These are phyloP conservation scores for Chrysolina oricalcia DNA, from an alignment of 2,888 invertebrate species.

Conservation along the genomic window DNA sequence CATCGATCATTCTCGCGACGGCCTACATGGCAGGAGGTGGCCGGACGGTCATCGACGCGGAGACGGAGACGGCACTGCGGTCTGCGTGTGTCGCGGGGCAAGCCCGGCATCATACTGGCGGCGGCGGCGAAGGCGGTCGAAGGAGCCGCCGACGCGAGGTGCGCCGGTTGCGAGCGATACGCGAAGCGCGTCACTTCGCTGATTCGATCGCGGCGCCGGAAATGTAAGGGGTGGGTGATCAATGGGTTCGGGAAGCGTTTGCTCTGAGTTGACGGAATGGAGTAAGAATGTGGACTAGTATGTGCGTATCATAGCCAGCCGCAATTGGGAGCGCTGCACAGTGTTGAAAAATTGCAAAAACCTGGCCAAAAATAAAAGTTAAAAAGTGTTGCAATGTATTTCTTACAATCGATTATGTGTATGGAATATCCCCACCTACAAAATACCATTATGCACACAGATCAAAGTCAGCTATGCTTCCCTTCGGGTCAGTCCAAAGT, in stretches of 20 bases:
- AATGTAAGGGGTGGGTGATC: not conserved
- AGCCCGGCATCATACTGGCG: slow-evolving; percentile 68
- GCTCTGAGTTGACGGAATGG: not conserved
- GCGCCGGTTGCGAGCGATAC: not conserved
- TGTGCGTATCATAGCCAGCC: too few relatives aligned
- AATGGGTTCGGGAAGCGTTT: not conserved
- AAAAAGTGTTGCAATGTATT: too few relatives aligned
- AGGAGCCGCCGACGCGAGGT: slow-evolving; percentile 26
- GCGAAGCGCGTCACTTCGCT: slow-evolving; percentile 1
- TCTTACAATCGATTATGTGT: too few relatives aligned
- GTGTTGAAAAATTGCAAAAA: too few relatives aligned
- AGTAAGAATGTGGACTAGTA: too few relatives aligned
- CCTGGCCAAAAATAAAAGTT: too few relatives aligned
- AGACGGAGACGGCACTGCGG: slow-evolving; percentile 38
- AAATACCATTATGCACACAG: too few relatives aligned
- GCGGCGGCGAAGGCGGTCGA: slow-evolving; percentile 37
- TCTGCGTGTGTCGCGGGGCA: slow-evolving; percentile 61
- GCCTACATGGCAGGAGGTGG: slow-evolving; percentile 27
- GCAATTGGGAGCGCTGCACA: too few relatives aligned
- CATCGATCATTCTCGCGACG: slow-evolving; percentile 46
- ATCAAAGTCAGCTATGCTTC: too few relatives aligned
- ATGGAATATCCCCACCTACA: too few relatives aligned
- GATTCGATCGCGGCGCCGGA: not conserved
- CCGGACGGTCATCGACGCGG: slow-evolving; percentile 35
- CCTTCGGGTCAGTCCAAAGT: too few relatives aligned